Base-by-base conservation (phyloP, 2,888 invertebrate genomes). In the Acleris cristana region DNA sequence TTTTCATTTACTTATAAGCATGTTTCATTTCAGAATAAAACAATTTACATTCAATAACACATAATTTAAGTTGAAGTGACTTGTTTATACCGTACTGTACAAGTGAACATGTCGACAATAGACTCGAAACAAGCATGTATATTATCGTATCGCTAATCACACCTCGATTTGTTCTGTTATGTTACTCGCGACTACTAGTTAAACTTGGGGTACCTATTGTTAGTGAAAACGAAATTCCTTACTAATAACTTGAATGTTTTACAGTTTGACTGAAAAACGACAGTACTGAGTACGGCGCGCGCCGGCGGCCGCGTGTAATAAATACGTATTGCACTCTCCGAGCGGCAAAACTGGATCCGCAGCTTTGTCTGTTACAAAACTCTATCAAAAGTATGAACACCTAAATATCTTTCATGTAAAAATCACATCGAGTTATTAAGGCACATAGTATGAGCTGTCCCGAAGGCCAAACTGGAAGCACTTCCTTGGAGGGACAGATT, bases 1-100 rank as follows among this genome's bases (percentile, higher is more conserved):
- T 91, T 91, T 90, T 92, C 90, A 86, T 91, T 91, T 91, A 90
- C 90, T 87, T 91, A 90, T 87, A 92, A 92, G 92, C 92, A 91
- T 86, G 91, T 91, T 90, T 89, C 87, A 88, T 91, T 88, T 88
- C 84, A 86, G 85, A 89, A 90, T 88, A 90, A 91, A 91, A 92
- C 91, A 90, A 89, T 91, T 88, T 90, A 91, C 90, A 89, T 88
- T 84, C 86, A 86, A 87, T 91, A 92, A 91, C 89, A 91, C 88
- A 91, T 90, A 91, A 90, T 91, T 92, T 90, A 91, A 87, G 81
- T 83, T 89, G 87, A 88, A 87, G 83, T 92, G 91, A 92, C 92
- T 91, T 85, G 82, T 86, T 83, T 76, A 77, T 81, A 87, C 83
- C 80, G 82, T 86, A 90, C 89, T 90, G 89, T 91, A 90, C 90